Base-by-base conservation (phyloP, 2,888 invertebrate genomes). In the Lepidocyrtoides sp. region DNA sequence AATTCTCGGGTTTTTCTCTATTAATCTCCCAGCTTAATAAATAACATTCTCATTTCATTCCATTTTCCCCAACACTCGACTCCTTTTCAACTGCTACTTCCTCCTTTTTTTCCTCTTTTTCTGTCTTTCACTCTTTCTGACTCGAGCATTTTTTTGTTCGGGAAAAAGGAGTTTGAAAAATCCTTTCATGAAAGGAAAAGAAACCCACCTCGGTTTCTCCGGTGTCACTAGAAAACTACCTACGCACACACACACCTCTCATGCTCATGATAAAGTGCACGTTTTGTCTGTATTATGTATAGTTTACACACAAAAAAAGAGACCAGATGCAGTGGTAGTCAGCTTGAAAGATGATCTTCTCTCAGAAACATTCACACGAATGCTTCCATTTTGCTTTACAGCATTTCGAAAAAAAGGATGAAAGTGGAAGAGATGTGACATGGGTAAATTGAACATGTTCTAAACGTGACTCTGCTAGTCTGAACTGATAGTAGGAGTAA, bases 21-120 rank as follows among this genome's bases (percentile, higher is more conserved):
- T 91, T 91, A 91, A 91, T 91, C 90, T 91, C 85, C 36, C 41
- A 57, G 86, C 86, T 87, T 91, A 87, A 91, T 91, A 91, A 87
- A 91, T 86, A 91, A 91, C 86, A 75, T 81, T 87, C 83, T 91
- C 86, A 83, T 86, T 91, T 91, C 85, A 77, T 81, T 79, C 41
- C 57, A 17, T 44, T 81, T 66, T 77, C 60, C 88, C 54, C 83
- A 89, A 79, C 75, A 60, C 60, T 26, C 77, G 17, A 44, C 79
- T 63, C 69, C 36, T 57, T 84, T 84, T 81, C 88, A 79, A 66
- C 72, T 69, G 72, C 57, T 36, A 29, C 32, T 86, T 86, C 75
- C 81, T 72, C 20, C 60, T 75, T 72, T 60, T 54, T 36, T 57
- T 51, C 17, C 17, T 14, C 17, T 48, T 36, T 63, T 20, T 44